A percentile compares a stretch with the other conserved stretches of the same genome.
Evolutionary conservation across 1,140 invertebrate genomes (phyloP).

Genomic region (Neodiprion lecontei): DNA sequence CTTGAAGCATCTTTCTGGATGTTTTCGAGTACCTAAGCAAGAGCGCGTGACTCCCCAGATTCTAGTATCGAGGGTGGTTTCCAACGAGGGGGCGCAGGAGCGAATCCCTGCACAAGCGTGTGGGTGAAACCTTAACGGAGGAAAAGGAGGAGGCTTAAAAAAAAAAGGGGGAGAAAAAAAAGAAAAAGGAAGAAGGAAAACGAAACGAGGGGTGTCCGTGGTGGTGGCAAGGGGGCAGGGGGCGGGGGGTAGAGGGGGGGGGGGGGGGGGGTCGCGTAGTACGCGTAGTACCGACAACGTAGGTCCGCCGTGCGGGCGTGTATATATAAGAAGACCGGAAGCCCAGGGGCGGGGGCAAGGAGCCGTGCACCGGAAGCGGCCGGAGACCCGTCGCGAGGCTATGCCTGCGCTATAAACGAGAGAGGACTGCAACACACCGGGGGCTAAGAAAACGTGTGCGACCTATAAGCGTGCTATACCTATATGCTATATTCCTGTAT

Average conservation of each 20-base stretch:
- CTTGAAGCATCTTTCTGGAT: too few species aligned
- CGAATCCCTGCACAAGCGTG: neutral
- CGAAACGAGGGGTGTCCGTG: constrained; percentile 24
- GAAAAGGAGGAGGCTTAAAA: neutral
- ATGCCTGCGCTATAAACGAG: constrained; percentile 27
- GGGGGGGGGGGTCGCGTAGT: constrained; percentile 30
- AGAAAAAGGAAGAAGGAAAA: constrained; percentile 16
- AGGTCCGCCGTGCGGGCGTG: neutral
- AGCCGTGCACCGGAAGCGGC: constrained; percentile 45
- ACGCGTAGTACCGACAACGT: constrained; percentile 40
- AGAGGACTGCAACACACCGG: constrained; percentile 28
- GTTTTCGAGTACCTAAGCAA: neutral
- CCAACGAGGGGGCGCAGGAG: too few species aligned
- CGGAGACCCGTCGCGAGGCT: constrained; percentile 42
- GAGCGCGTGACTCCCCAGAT: constrained; percentile 14
- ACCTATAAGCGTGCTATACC: neutral
- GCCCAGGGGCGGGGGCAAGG: constrained; percentile 41
- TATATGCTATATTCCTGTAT: too few species aligned
- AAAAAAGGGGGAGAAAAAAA: constrained; percentile 14
- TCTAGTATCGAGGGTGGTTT: neutral
- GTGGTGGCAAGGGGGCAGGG: neutral
- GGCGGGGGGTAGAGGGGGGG: neutral
- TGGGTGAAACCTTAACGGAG: neutral
- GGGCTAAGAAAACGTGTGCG: constrained; percentile 7
- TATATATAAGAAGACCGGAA: constrained; percentile 46